phyloP scores from a whole-genome alignment of 2,888 invertebrate genomes.

The Limnephilus auricula region DNA sequence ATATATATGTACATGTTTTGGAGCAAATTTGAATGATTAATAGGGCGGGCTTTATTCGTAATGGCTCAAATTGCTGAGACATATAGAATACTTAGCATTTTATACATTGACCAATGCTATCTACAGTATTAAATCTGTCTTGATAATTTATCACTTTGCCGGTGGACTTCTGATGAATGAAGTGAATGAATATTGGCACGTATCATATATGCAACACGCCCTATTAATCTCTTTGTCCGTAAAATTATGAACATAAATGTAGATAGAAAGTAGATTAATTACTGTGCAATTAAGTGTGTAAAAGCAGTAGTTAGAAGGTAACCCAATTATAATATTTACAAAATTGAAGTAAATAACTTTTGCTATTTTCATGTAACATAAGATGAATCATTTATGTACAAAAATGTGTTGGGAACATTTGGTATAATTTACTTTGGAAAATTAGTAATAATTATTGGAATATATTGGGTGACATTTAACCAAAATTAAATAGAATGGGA shows the following conservation, averaged over 20 bases:
- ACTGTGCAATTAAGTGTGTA: neutral
- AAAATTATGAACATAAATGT: neutral
- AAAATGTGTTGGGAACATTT: neutral
- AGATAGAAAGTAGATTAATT: neutral
- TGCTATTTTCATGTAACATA: neutral
- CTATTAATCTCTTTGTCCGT: neutral
- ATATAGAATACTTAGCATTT: no score
- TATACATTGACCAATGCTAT: neutral
- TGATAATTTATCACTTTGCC: neutral
- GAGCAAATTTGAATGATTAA: neutral
- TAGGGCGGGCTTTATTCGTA: neutral
- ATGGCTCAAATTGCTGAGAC: neutral
- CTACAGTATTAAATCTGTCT: neutral
- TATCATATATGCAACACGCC: neutral
- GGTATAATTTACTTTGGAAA: slow-evolving; percentile 21
- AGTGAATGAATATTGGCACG: neutral
- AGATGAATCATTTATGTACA: neutral
- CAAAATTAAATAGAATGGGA: neutral
- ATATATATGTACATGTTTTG: neutral
- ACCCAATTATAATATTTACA: neutral
- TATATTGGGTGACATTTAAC: neutral
- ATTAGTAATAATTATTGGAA: neutral
- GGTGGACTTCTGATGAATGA: neutral
- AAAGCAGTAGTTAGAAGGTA: neutral
- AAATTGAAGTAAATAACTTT: neutral